These are phyloP conservation scores for Orgyia antiqua DNA, from an alignment of 2,888 invertebrate genomes.

Conservation along the genomic window DNA sequence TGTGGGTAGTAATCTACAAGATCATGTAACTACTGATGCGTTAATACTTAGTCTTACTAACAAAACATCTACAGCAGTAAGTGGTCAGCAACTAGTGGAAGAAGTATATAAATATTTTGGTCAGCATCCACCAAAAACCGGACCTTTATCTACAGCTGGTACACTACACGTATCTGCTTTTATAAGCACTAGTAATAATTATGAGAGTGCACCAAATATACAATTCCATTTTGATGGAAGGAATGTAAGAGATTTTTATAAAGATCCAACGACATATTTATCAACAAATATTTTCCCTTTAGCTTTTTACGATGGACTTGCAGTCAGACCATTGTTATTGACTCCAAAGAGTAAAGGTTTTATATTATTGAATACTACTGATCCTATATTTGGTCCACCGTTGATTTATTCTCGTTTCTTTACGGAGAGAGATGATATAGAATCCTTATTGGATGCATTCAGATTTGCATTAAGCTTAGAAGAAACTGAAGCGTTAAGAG, in stretches of 20 bases:
- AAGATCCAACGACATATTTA: constrained; percentile 73
- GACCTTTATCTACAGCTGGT: constrained; percentile 75
- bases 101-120: constrained; percentile 64
- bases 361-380: constrained; percentile 79
- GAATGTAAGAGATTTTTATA: constrained; percentile 75
- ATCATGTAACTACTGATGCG: constrained; percentile 83
- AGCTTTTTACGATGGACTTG: constrained; percentile 80
- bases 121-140: constrained; percentile 52
- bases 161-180: constrained; percentile 79
- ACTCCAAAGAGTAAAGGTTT: constrained; percentile 81
- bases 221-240: constrained; percentile 81
- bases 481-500: constrained; percentile 76
- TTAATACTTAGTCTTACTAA: constrained; percentile 67
- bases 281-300: constrained; percentile 74
- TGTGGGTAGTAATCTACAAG: constrained; percentile 86
- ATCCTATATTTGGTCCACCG: constrained; percentile 85
- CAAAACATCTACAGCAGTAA: constrained; percentile 68
- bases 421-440: constrained; percentile 80
- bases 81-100: constrained; percentile 46
- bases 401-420: constrained; percentile 85
- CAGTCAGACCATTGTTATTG: constrained; percentile 79
- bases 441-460: constrained; percentile 79
- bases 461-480: constrained; percentile 78
- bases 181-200: constrained; percentile 80
- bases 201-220: constrained; percentile 78